Evolutionary conservation across 2,797 vertebrate species (phyloP), one percentile per base, ranked within the genome.

Genomic region (Macroramphosus scolopax): DNA sequence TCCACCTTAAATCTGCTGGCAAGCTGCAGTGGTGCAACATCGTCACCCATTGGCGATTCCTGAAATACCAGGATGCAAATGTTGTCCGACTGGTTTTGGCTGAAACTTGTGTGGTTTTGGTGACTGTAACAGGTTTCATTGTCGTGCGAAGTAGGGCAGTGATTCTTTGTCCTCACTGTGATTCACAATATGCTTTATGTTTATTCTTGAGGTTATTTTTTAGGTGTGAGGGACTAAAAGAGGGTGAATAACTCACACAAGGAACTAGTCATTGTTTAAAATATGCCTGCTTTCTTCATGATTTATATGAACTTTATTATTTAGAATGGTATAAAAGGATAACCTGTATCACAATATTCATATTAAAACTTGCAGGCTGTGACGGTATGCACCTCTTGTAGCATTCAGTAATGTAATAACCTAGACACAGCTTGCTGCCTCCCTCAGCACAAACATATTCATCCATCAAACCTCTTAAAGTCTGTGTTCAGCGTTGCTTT

Each of bases 21-120:
- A 14, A 15, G 17, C 17, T 9, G 10, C 22, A 8, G 31, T 40
- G 42, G 51, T 62, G 51, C 58, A 34, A 46, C 62, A 49, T 32
- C 43, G 20, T 41, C 31, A 4, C 51, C 11, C 29, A 18, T 31
- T 22, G 36, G 60, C 42, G 63, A 78, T 86, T 80, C 51, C 64
- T 72, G 22, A 49, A 79, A 80, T 82, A 26, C 68, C 62, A 69
- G 26, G 33, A 65, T 11, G 18, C 15, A 55, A 75, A 72, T 71
- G 71, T 63, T 32, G 77, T 60, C 63, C n/a, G 33, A 66, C 85
- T 62, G 69, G 85, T 87, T 85, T 68, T 52, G 48, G 41, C 51
- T 76, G 66, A 83, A 77, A 78, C 73, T 43, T 50, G n/a, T 9
- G 16, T 37, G 28, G 14, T 70, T 69, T 43, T 58, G 42, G 52